Evolutionary conservation across 2,113 vertebrate species (phyloP).

Genomic region (Eleginops maclovinus): DNA sequence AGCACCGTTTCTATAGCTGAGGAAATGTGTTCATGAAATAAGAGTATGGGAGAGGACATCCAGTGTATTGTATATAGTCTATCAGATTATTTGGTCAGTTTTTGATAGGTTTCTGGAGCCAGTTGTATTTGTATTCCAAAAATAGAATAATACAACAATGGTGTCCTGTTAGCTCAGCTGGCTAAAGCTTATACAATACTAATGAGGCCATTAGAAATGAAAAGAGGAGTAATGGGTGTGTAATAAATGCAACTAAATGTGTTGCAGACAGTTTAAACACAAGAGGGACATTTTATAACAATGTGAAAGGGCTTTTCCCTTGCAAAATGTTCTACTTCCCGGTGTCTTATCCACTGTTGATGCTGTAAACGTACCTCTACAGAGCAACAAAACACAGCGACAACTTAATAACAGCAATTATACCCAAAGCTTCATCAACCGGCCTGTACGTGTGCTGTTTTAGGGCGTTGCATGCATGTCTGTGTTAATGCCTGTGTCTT

Average conservation of each 20-base stretch:
- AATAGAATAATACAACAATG: neutral
- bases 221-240: neutral
- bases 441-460: conserved; percentile 48
- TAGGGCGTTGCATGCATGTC: conserved; percentile 31
- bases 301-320: neutral
- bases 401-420: conserved; percentile 69
- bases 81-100: no score
- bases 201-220: neutral
- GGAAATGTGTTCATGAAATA: neutral
- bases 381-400: conserved; percentile 20
- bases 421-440: conserved; percentile 12
- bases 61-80: neutral
- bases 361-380: conserved; percentile 2
- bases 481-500: conserved; percentile 25
- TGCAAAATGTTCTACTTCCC: conserved; percentile 12
- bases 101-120: neutral
- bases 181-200: neutral
- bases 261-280: neutral
- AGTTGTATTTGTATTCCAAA: neutral
- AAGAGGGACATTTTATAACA: neutral
- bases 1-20: neutral
- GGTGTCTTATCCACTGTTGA: neutral
- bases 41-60: neutral
- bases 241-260: neutral
- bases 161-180: neutral